A percentile compares a stretch with the other conserved stretches of the same genome.
Evolutionary conservation across 2,888 invertebrate genomes (phyloP).

Genomic region (Morpho achilles): DNA sequence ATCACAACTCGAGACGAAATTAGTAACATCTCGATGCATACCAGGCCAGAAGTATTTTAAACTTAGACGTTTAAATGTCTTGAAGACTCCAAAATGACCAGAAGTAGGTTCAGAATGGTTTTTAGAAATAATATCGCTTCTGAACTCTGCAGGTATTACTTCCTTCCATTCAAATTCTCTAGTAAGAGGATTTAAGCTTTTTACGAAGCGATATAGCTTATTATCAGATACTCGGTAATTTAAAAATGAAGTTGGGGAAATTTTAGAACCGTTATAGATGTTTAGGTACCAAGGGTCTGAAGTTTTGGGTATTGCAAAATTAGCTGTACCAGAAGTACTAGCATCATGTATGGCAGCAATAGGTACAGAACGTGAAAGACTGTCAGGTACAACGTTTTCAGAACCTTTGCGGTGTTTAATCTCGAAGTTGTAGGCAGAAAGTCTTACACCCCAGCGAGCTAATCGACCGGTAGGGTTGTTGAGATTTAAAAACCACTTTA

Average conservation of each 20-base stretch:
- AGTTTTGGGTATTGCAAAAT: background rate
- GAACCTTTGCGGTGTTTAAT: too few relatives aligned
- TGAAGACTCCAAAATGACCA: constrained; percentile 27
- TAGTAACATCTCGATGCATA: constrained; percentile 27
- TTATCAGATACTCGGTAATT: constrained; percentile 1
- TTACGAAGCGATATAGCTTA: constrained; percentile 1
- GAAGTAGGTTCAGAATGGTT: constrained; percentile 12
- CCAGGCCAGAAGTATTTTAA: constrained; percentile 17
- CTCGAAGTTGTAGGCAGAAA: background rate
- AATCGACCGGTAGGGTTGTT: too few relatives aligned
- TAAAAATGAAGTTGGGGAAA: constrained; percentile 2
- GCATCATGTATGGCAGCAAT: too few relatives aligned
- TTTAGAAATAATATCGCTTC: background rate
- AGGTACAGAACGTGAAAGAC: too few relatives aligned
- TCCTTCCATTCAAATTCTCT: constrained; percentile 7
- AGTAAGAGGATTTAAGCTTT: background rate
- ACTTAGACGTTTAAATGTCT: constrained; percentile 28
- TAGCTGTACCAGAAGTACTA: background rate
- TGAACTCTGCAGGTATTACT: constrained; percentile 1
- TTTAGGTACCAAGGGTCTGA: constrained; percentile 2
- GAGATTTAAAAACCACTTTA: too few relatives aligned
- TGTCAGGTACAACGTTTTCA: too few relatives aligned
- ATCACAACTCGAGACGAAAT: constrained; percentile 18
- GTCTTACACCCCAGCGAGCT: background rate
- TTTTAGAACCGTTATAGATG: background rate